A percentile compares a stretch with the other conserved stretches of the same genome.
Evolutionary conservation across 2,113 vertebrate species (phyloP).

Genomic region (Mesitornis unicolor): DNA sequence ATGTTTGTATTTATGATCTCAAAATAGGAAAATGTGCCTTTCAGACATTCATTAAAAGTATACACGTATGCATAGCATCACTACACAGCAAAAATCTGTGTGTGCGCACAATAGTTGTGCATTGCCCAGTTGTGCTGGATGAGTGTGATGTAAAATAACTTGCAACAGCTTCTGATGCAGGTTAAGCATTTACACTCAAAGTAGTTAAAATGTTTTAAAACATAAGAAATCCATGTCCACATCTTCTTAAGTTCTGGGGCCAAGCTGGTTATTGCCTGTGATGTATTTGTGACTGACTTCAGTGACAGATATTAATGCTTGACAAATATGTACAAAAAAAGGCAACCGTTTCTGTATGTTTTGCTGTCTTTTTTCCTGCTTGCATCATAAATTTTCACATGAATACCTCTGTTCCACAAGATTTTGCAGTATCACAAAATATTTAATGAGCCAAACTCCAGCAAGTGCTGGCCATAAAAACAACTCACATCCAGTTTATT

Average conservation of each 20-base stretch:
- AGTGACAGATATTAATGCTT: background rate
- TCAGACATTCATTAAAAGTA: background rate
- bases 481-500: background rate
- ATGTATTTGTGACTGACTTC: background rate
- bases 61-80: rapidly evolving
- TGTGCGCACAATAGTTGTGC: background rate
- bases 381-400: background rate
- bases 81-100: background rate
- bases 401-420: rapidly evolving
- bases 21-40: background rate
- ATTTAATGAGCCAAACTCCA: background rate
- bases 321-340: background rate
- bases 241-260: background rate
- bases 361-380: background rate
- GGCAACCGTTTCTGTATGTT: background rate
- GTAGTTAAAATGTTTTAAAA: background rate
- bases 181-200: background rate
- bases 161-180: background rate
- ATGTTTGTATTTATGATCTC: background rate
- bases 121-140: rapidly evolving
- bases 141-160: background rate
- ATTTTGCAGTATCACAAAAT: background rate
- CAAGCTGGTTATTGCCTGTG: background rate
- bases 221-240: background rate
- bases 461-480: background rate